Percentiles rank a stretch among this genome's conserved stretches.
Evolutionary conservation across 2,797 vertebrate genomes (phyloP).

Genomic region (Sebastes itinus): DNA sequence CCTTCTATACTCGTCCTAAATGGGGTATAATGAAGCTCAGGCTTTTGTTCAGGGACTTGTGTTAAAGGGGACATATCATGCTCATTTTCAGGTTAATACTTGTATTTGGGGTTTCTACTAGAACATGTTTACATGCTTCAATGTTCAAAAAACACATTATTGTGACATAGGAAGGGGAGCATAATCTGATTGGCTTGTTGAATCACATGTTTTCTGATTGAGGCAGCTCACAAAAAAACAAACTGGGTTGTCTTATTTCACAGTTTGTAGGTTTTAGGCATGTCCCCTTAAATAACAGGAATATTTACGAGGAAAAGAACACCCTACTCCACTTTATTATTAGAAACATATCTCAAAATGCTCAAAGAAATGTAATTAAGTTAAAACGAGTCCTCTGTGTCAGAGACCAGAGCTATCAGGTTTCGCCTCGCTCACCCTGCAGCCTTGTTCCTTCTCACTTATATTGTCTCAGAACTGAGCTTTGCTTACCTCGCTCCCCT

Average conservation of each 20-base stretch:
- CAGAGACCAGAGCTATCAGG: neutral
- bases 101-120: no score
- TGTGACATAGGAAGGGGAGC: no score
- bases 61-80: neutral
- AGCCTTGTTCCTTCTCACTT: constrained; percentile 2
- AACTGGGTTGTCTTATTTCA: no score
- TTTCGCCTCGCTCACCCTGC: neutral
- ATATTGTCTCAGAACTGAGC: neutral
- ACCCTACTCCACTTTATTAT: neutral
- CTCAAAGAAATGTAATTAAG: neutral
- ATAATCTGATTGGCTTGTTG: no score
- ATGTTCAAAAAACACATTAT: no score
- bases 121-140: no score
- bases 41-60: neutral
- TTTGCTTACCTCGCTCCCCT: neutral
- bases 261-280: no score
- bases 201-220: no score
- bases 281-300: neutral
- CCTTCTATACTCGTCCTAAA: no score
- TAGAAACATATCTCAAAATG: neutral
- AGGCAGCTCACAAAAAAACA: no score
- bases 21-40: neutral
- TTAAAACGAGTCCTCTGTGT: neutral
- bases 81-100: no score
- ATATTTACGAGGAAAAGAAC: neutral